A percentile compares a stretch with the other conserved stretches of the same genome.
phyloP scores from a whole-genome alignment of 64 coral and sea anemone species.

The Porites australiensis region DNA sequence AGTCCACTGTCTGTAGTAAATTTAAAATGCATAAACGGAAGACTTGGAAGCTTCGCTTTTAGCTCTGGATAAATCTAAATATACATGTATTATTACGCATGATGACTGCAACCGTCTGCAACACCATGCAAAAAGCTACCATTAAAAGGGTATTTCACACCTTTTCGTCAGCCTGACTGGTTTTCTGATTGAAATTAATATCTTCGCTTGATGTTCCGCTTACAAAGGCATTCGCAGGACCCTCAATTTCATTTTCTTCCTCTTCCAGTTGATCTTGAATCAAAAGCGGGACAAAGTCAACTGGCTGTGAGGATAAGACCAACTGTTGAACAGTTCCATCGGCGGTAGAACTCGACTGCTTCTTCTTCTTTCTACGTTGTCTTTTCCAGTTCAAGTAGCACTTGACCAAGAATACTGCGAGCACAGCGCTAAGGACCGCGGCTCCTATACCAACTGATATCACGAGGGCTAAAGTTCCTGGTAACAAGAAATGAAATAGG shows the following conservation, averaged over 20 bases:
- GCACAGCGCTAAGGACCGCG: not conserved
- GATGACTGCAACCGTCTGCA: no score
- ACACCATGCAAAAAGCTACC: no score
- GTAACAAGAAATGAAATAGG: not conserved
- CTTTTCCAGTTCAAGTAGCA: constrained; percentile 47
- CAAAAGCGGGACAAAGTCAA: constrained; percentile 32
- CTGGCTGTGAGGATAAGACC: constrained; percentile 15
- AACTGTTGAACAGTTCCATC: constrained; percentile 10
- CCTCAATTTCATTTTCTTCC: not conserved
- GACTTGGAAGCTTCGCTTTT: no score
- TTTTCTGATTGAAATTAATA: not conserved
- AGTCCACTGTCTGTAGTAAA: no score
- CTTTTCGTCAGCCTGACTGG: not conserved
- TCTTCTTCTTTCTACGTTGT: constrained; percentile 9
- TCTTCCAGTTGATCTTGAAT: constrained; percentile 31
- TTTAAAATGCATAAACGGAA: no score
- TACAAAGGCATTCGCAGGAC: not conserved
- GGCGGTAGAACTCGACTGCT: not conserved
- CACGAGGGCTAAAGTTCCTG: not conserved
- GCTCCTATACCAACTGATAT: not conserved
- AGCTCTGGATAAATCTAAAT: no score
- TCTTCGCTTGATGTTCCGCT: not conserved
- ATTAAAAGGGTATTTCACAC: not conserved
- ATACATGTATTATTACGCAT: no score
- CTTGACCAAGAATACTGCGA: not conserved